Evolutionary conservation across 2,797 vertebrate species (phyloP), one percentile per base, ranked within the genome.

Genomic region (Sebastes trivittatus): DNA sequence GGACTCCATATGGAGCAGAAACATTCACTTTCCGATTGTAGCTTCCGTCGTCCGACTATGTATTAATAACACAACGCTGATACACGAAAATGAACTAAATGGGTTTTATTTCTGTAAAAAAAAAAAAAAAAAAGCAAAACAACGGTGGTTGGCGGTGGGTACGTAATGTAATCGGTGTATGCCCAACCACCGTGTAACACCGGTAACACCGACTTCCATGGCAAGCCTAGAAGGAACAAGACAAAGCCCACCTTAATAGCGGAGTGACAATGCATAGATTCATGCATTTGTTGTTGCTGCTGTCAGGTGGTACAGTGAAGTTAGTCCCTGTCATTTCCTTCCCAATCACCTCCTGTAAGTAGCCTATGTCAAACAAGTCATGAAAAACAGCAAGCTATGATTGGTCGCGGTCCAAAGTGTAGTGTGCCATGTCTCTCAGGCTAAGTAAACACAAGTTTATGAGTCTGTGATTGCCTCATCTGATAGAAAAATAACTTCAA

Each of bases 121-220:
- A 46, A 1, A 42, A 2, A 1, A 42, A 46, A 16, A 46, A 25
- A 3, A 25, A 25, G 25, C 25, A 25, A 25, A 46, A 46, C 42
- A 0, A 18, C 42, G 7, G 42, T 46, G 42, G 16, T 0, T 0
- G 42, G 0, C 42, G 16, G 16, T 46, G 6, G 0, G 42, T 0
- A 46, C 7, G 16, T 46, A 8, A 46, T 46, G 42, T 46, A 46
- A 0, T 46, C 16, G 42, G 16, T 18, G 1, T 46, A 46, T 46
- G 42, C 42, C 7, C 0, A 7, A 18, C 16, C 7, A 46, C 42
- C 0, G 7, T 46, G 42, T 46, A 20, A 46, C 42, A 46, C 16
- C 16, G 42, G 16, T 46, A 8, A 18, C 16, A 46, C 42, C 16
- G 7, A 46, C 42, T 0, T 1, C 42, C 7, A 0, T 20, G 42